Conservation (phyloP, 2,888 invertebrate genomes). For the Tenthredo mesomela region DNA sequence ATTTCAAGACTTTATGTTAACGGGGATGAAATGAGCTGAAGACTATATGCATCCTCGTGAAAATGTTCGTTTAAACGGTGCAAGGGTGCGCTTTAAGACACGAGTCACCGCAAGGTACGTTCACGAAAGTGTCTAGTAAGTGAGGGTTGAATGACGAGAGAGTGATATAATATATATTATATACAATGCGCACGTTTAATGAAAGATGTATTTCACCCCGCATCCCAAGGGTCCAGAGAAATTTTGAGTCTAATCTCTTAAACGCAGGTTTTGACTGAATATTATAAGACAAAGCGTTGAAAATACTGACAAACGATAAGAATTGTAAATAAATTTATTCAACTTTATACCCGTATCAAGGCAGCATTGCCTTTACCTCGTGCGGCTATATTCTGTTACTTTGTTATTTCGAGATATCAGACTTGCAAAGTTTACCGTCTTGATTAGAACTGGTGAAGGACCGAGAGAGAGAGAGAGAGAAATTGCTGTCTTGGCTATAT, state of each 20-base stretch:
- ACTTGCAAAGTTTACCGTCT: slow-evolving; percentile 30
- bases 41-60: background rate
- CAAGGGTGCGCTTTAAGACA: background rate
- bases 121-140: background rate
- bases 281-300: background rate
- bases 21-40: background rate
- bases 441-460: slow-evolving; percentile 17
- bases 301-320: background rate
- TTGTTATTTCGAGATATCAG: slow-evolving; percentile 29
- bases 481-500: background rate
- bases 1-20: background rate
- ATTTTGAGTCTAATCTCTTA: background rate
- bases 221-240: background rate
- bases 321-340: background rate
- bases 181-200: background rate
- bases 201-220: background rate
- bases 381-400: background rate
- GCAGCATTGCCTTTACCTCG: background rate
- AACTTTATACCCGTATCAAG: background rate
- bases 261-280: background rate
- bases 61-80: background rate
- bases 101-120: background rate
- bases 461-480: background rate
- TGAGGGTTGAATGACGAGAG: background rate
- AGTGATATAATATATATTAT: background rate